Evolutionary conservation across 2,888 invertebrate species (phyloP).

Genomic region (Drosophila bunnanda): DNA sequence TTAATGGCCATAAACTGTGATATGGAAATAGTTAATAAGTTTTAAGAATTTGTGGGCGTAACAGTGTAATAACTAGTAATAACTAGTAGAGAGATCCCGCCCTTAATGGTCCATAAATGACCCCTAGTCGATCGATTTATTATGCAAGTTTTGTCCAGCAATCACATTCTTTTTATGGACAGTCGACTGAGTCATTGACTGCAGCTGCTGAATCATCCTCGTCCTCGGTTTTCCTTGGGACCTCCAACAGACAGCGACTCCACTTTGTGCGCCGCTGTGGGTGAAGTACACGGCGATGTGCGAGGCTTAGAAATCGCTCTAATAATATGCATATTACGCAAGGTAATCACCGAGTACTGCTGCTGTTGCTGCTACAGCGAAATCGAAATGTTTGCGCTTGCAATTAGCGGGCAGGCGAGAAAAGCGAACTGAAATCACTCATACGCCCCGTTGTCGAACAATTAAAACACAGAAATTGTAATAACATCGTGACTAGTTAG

Average conservation of each 20-base stretch:
- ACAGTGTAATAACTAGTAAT: conserved; percentile 8
- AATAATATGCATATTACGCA: conserved; percentile 57
- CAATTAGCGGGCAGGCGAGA: conserved; percentile 73
- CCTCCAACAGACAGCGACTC: background rate
- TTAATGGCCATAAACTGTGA: conserved; percentile 33
- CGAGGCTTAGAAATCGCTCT: conserved; percentile 39
- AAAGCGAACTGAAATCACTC: conserved; percentile 75
- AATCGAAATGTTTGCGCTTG: conserved; percentile 50
- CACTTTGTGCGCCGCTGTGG: conserved; percentile 6
- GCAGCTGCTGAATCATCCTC: conserved; percentile 53
- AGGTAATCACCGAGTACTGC: conserved; percentile 35
- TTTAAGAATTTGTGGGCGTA: conserved; percentile 10
- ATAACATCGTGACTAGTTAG: conserved; percentile 80
- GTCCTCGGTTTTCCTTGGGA: conserved; percentile 38
- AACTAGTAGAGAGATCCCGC: conserved; percentile 15
- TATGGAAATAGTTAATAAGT: conserved; percentile 25
- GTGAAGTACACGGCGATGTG: conserved; percentile 69
- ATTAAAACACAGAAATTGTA: conserved; percentile 80
- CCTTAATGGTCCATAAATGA: conserved; percentile 45
- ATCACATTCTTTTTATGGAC: conserved; percentile 56
- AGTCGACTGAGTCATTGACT: conserved; percentile 67
- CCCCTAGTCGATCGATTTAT: conserved; percentile 28
- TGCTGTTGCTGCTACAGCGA: conserved; percentile 10
- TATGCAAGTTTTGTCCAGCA: conserved; percentile 59
- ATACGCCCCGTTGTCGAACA: conserved; percentile 68